Percentiles rank a stretch among this genome's conserved stretches.
Evolutionary conservation across 2,113 vertebrate genomes (phyloP).

Genomic region (Amazona vittata): DNA sequence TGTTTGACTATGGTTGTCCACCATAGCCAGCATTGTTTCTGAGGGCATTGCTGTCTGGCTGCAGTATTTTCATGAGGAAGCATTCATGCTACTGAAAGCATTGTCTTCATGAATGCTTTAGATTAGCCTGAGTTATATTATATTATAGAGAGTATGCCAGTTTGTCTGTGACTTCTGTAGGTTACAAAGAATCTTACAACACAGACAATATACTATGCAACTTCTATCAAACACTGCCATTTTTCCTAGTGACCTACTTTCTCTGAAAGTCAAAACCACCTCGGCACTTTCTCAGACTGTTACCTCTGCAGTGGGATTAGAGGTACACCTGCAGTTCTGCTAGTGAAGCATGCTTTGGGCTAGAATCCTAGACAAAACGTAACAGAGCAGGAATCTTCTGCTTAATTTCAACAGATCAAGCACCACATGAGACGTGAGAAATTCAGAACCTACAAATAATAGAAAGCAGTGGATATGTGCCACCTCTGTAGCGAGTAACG

Average conservation of each 20-base stretch:
- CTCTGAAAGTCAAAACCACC: neutral
- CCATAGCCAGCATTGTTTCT: neutral
- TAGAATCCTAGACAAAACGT: neutral
- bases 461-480: neutral
- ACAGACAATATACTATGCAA: neutral
- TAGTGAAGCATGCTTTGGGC: neutral
- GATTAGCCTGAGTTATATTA: neutral
- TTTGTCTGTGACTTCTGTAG: neutral
- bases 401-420: neutral
- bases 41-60: neutral
- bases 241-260: neutral
- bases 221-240: neutral
- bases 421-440: neutral
- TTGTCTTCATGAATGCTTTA: neutral
- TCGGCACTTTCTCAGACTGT: neutral
- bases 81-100: neutral
- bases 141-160: neutral
- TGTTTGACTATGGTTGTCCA: neutral
- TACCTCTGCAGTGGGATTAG: neutral
- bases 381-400: neutral
- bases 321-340: neutral
- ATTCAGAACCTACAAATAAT: neutral
- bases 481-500: neutral
- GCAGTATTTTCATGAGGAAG: neutral
- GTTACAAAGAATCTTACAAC: neutral